A percentile compares a stretch with the other conserved stretches of the same genome.
These are phyloP conservation scores for Xenentodon cancila DNA, from an alignment of 2,797 vertebrate species.

Conservation along the genomic window DNA sequence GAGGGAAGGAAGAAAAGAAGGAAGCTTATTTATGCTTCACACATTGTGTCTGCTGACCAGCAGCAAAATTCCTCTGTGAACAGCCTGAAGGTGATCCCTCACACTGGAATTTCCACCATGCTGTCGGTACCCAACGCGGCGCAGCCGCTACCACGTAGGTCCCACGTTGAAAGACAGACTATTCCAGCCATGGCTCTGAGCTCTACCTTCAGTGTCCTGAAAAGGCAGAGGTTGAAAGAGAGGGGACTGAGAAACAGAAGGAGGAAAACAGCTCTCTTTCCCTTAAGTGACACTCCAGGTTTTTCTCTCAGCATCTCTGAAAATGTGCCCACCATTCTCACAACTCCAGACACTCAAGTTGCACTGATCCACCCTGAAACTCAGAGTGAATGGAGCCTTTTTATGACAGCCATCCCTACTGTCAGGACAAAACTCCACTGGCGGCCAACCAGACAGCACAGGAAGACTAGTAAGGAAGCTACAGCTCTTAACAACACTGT, in stretches of 20 bases:
- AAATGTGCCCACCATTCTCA: slow-evolving; percentile 15
- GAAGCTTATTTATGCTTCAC: slow-evolving; percentile 33
- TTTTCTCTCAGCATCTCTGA: slow-evolving; percentile 28
- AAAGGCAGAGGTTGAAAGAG: slow-evolving; percentile 54
- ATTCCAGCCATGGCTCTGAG: background rate
- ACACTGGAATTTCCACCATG: slow-evolving; percentile 14
- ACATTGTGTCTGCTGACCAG: slow-evolving; percentile 33
- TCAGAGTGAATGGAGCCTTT: slow-evolving; percentile 34
- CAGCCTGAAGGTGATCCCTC: slow-evolving; percentile 38
- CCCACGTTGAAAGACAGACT: slow-evolving; percentile 10
- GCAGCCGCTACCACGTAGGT: slow-evolving; percentile 30
- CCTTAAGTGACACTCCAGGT: slow-evolving; percentile 23
- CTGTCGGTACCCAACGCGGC: background rate
- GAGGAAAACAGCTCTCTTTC: slow-evolving; percentile 50
- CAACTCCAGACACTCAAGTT: slow-evolving; percentile 1
- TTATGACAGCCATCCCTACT: slow-evolving; percentile 24
- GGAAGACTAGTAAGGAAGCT: slow-evolving; percentile 36
- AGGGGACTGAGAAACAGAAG: slow-evolving; percentile 53
- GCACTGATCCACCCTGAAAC: slow-evolving; percentile 12
- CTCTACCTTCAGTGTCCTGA: slow-evolving; percentile 35
- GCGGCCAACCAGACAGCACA: slow-evolving; percentile 46
- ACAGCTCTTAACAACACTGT: background rate
- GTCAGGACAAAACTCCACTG: slow-evolving; percentile 23
- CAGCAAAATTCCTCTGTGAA: slow-evolving; percentile 46
- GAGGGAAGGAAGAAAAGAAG: slow-evolving; percentile 57